Conservation (phyloP, 1,140 invertebrate genomes). For the Drosophila sproati region DNA sequence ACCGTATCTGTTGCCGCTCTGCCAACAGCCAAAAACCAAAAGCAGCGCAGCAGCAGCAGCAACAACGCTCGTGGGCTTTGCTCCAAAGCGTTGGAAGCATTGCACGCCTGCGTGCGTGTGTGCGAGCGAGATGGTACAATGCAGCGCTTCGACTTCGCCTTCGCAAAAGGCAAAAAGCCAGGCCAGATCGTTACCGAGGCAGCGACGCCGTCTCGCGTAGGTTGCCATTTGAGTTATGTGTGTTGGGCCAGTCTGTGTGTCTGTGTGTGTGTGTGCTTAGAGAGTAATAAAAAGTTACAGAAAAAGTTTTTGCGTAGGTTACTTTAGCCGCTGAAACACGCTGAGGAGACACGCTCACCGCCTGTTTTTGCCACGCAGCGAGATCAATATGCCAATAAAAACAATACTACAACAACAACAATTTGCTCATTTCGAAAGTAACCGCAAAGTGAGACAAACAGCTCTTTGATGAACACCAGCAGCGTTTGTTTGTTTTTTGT, state of each 20-base stretch:
- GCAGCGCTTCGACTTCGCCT: constrained; percentile 41
- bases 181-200: constrained; percentile 27
- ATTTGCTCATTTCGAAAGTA: constrained; percentile 65
- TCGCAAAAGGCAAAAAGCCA: constrained; percentile 67
- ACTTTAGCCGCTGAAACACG: constrained; percentile 13
- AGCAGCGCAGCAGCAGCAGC: constrained; percentile 42
- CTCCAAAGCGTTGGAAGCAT: constrained; percentile 37
- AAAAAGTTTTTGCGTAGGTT: constrained; percentile 61
- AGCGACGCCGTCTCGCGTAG: constrained; percentile 44
- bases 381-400: constrained; percentile 80
- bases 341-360: constrained; percentile 24
- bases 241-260: constrained; percentile 4
- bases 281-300: constrained; percentile 36
- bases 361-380: constrained; percentile 62
- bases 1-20: constrained; percentile 64
- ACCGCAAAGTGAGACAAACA: constrained; percentile 63
- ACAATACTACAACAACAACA: constrained; percentile 31
- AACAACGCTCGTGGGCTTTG: constrained; percentile 42
- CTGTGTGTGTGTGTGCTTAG: constrained; percentile 22
- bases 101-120: constrained; percentile 32
- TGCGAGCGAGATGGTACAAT: constrained; percentile 59
- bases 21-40: constrained; percentile 54
- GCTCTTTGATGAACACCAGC: constrained; percentile 60
- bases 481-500: constrained; percentile 14
- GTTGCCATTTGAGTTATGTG: constrained; percentile 51